phyloP scores from a whole-genome alignment of 2,113 vertebrate species.

The Cyrtonyx montezumae region DNA sequence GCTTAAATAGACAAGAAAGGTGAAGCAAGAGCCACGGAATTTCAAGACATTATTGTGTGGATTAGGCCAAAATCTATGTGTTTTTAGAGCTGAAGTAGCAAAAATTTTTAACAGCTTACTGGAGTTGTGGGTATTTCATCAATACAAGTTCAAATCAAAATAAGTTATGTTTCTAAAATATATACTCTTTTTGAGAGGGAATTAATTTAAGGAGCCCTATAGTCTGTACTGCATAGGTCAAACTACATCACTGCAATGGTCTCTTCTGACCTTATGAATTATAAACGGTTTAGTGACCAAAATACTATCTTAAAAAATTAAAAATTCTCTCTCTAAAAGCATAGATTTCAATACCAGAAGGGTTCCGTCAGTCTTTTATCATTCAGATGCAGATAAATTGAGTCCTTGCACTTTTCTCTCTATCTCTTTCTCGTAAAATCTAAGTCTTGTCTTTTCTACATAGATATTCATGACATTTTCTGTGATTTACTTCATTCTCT shows the following conservation, averaged over 20 bases:
- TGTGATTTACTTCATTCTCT: constrained; percentile 58
- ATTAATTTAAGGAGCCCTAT: not conserved
- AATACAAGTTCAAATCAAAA: not conserved
- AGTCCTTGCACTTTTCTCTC: constrained; percentile 58
- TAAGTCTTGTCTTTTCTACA: constrained; percentile 52
- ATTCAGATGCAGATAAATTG: constrained; percentile 60
- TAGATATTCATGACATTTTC: constrained; percentile 62
- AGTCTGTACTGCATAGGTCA: not conserved
- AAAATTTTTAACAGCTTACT: not conserved
- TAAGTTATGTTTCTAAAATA: not conserved
- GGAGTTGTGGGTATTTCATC: not conserved
- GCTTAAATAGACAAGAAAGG: not conserved
- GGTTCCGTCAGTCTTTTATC: constrained; percentile 50
- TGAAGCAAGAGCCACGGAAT: not conserved
- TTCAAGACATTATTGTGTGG: not conserved
- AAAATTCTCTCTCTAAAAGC: constrained; percentile 12
- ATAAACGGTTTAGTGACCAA: constrained; percentile 34
- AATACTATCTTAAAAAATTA: constrained; percentile 41
- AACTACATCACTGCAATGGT: not conserved
- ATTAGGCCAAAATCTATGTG: not conserved
- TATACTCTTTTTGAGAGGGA: not conserved
- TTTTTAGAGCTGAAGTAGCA: not conserved
- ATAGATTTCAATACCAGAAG: constrained; percentile 39
- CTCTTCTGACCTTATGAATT: not conserved
- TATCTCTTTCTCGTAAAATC: constrained; percentile 54